phyloP scores from a whole-genome alignment of 2,888 invertebrate genomes.

The Archaeoteleia sp. region DNA sequence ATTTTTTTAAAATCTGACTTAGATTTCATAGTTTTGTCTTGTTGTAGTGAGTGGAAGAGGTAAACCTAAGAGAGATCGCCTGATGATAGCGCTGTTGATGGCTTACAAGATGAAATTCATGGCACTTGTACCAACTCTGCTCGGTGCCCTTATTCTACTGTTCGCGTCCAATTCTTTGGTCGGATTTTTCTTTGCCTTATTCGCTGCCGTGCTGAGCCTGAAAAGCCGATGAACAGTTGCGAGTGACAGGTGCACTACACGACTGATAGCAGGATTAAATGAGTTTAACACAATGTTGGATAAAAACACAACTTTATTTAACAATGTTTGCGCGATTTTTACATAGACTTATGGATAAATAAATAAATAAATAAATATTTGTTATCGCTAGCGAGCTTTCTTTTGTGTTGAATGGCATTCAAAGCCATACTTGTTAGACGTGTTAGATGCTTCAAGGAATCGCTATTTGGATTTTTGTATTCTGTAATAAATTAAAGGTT shows the following conservation, averaged over 20 bases:
- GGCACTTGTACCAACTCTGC: constrained; percentile 84
- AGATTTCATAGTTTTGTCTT: constrained; percentile 21
- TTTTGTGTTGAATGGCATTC: constrained; percentile 40
- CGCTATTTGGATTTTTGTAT: constrained; percentile 29
- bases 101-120: constrained; percentile 91
- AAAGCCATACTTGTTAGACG: constrained; percentile 41
- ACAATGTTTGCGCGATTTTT: constrained; percentile 46
- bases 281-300: constrained; percentile 22
- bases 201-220: constrained; percentile 87
- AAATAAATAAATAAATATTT: constrained; percentile 56
- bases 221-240: constrained; percentile 66
- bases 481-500: constrained; percentile 24
- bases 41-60: constrained; percentile 43
- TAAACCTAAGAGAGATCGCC: constrained; percentile 79
- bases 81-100: constrained; percentile 84
- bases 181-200: constrained; percentile 91
- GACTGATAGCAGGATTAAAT: constrained; percentile 19
- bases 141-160: constrained; percentile 82
- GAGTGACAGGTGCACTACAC: constrained; percentile 31
- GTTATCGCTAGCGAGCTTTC: constrained; percentile 39
- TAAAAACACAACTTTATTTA: constrained; percentile 55
- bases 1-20: constrained; percentile 2
- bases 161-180: constrained; percentile 88
- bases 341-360: constrained; percentile 53
- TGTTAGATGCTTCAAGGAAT: constrained; percentile 34